Conservation (phyloP, 2,113 vertebrate genomes). For the Motacilla tschutschensis region DNA sequence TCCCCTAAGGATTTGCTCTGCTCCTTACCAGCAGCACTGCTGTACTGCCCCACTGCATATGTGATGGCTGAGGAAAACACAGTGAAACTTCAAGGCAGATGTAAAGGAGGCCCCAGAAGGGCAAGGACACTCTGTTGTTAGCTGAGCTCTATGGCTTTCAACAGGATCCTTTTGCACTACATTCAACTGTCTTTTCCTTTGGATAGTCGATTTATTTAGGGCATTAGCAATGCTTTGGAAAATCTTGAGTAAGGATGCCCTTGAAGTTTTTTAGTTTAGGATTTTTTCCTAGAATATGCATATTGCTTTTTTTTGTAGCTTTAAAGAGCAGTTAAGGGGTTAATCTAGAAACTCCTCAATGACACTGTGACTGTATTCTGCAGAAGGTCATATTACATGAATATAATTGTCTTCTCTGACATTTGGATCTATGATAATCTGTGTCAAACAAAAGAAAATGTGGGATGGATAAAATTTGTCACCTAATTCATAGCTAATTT, state of each 20-base stretch:
- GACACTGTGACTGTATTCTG: not conserved
- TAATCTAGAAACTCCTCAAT: not conserved
- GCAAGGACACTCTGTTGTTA: not conserved
- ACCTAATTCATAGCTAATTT: constrained; percentile 27
- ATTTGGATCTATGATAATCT: not conserved
- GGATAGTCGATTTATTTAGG: not conserved
- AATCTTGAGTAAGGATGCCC: not conserved
- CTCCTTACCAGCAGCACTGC: not conserved
- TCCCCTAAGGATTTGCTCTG: not conserved
- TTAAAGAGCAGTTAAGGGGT: constrained; percentile 11
- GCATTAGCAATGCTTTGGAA: not conserved
- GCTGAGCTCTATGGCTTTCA: not conserved
- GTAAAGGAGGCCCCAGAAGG: not conserved
- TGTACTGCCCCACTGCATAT: not conserved
- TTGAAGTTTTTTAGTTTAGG: not conserved
- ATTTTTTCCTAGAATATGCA: not conserved
- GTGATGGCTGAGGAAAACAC: not conserved
- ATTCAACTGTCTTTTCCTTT: not conserved
- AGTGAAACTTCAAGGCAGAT: not conserved
- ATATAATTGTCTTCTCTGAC: constrained; percentile 33
- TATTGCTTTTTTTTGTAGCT: not conserved
- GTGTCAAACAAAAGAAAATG: constrained; percentile 24
- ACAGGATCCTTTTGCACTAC: not conserved
- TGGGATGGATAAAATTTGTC: constrained; percentile 21
- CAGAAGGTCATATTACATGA: constrained; percentile 35